phyloP scores from a whole-genome alignment of 2,113 vertebrate genomes.

The Muscicapa adusta region DNA sequence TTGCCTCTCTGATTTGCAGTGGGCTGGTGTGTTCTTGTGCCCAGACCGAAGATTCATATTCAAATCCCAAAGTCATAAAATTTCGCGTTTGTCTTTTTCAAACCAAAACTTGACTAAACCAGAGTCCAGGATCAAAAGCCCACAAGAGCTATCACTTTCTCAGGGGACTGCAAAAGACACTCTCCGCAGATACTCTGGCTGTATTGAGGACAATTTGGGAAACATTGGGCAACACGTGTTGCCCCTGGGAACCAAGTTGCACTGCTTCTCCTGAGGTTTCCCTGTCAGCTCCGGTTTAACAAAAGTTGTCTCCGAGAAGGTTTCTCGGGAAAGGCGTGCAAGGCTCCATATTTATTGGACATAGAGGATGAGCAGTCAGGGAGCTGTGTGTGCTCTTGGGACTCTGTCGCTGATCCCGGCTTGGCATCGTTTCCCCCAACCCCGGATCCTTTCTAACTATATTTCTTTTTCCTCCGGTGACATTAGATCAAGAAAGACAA shows the following conservation, averaged over 20 bases:
- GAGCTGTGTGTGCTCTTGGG: background rate
- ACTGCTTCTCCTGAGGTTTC: background rate
- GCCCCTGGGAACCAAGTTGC: background rate
- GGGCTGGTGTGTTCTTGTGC: slow-evolving; percentile 38
- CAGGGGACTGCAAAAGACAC: background rate
- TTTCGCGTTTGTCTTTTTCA: background rate
- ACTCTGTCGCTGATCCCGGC: background rate
- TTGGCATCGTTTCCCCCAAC: background rate
- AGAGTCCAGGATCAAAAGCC: slow-evolving; percentile 15
- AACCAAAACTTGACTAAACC: slow-evolving; percentile 34
- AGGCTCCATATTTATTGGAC: background rate
- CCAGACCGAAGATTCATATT: slow-evolving; percentile 6
- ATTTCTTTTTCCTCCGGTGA: background rate
- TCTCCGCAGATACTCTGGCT: background rate
- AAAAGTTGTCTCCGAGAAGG: background rate
- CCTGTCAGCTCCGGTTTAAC: background rate
- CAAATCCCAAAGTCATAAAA: slow-evolving; percentile 16
- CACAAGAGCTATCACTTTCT: background rate
- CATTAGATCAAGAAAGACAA: background rate
- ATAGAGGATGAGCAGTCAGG: background rate
- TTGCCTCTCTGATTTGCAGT: slow-evolving; percentile 20
- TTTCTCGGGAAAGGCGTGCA: background rate
- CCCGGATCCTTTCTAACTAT: accelerated
- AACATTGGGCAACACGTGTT: background rate
- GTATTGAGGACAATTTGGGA: background rate